Evolutionary conservation across 2,888 invertebrate species (phyloP).

Genomic region (Limulus polyphemus): DNA sequence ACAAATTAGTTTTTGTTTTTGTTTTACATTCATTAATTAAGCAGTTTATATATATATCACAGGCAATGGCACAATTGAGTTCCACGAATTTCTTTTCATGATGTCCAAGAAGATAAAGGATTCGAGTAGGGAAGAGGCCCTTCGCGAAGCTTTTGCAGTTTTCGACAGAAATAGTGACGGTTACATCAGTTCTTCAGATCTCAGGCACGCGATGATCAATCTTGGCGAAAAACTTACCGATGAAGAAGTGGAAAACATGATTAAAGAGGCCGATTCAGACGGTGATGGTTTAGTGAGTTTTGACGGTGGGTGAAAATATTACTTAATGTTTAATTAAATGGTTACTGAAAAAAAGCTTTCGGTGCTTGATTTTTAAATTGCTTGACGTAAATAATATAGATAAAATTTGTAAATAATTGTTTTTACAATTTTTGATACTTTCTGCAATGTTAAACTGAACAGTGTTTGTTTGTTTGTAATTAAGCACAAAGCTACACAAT

Average conservation of each 20-base stretch:
- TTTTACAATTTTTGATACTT: no score
- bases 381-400: no score
- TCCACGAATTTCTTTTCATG: slow-evolving; percentile 83
- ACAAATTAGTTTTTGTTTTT: no score
- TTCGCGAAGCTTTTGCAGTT: slow-evolving; percentile 78
- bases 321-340: no score
- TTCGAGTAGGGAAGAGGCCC: slow-evolving; percentile 62
- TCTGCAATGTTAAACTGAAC: no score
- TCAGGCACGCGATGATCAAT: slow-evolving; percentile 78
- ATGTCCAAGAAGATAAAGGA: slow-evolving; percentile 86
- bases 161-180: slow-evolving; percentile 84
- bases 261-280: slow-evolving; percentile 72
- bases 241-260: slow-evolving; percentile 80
- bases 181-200: slow-evolving; percentile 67
- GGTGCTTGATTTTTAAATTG: no score
- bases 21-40: no score
- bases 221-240: slow-evolving; percentile 70
- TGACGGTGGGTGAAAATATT: slow-evolving; percentile 52
- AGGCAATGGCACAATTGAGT: slow-evolving; percentile 79
- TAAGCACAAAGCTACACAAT: no score
- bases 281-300: slow-evolving; percentile 82
- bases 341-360: no score
- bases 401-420: no score
- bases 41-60: neutral
- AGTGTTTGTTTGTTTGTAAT: no score